A percentile compares a stretch with the other conserved stretches of the same genome.
These are phyloP conservation scores for Gallinago nigripennis DNA, from an alignment of 2,797 vertebrate species.

Conservation along the genomic window DNA sequence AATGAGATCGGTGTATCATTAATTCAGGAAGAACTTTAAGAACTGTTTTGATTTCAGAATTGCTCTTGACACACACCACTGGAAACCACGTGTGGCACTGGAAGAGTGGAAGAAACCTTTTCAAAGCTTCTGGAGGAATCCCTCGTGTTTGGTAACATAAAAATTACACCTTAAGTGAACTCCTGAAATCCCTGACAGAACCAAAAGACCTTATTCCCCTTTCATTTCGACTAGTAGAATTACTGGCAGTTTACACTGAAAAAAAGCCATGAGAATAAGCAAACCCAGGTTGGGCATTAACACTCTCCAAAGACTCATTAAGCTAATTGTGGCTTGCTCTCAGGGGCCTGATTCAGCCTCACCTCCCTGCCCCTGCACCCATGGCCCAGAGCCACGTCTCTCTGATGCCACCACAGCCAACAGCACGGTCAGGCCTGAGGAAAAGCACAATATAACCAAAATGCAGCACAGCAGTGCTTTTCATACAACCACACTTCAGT, in stretches of 20 bases:
- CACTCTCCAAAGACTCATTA: neutral
- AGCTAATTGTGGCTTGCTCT: neutral
- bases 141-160: neutral
- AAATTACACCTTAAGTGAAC: neutral
- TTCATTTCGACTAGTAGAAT: neutral
- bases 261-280: neutral
- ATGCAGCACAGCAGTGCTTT: neutral
- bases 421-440: rapidly evolving
- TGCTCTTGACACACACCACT: neutral
- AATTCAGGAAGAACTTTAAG: neutral
- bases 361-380: neutral
- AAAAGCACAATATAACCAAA: neutral
- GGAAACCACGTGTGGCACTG: neutral
- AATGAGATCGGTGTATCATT: neutral
- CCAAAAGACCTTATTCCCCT: neutral
- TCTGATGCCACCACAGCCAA: neutral
- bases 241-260: neutral
- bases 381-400: neutral
- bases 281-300: neutral
- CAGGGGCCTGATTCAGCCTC: neutral
- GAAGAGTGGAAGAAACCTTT: neutral
- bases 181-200: neutral
- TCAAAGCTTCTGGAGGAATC: neutral
- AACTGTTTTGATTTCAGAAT: neutral
- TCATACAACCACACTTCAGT: neutral